Evolutionary conservation across 2,888 invertebrate species (phyloP).

Genomic region (Dryobotodes eremita): DNA sequence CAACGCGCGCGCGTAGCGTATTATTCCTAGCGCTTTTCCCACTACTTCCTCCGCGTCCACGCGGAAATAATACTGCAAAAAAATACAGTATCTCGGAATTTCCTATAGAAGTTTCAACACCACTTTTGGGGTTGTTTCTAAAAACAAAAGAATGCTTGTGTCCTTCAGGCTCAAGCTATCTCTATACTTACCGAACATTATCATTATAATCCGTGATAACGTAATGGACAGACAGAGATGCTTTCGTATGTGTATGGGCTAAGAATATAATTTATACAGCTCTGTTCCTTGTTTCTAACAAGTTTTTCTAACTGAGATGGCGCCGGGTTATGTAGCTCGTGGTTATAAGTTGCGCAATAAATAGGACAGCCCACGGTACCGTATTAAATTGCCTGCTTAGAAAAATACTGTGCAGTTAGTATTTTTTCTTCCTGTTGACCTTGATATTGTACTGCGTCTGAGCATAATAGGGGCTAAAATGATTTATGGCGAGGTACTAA

Average conservation of each 20-base stretch:
- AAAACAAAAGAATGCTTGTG: not conserved
- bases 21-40: not conserved
- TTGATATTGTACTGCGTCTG: not conserved
- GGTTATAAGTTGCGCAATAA: conserved; percentile 17
- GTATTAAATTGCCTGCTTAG: conserved; percentile 14
- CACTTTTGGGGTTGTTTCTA: not conserved
- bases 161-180: not conserved
- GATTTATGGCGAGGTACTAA: not conserved
- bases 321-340: not conserved
- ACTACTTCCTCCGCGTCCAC: not conserved
- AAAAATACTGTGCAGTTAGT: conserved; percentile 15
- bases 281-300: conserved; percentile 4
- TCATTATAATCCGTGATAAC: too few species aligned
- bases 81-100: not conserved
- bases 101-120: not conserved
- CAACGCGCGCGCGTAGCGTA: too few species aligned
- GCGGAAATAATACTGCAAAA: too few species aligned
- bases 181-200: too few species aligned
- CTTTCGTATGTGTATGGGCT: too few species aligned
- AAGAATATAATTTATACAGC: not conserved
- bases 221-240: too few species aligned
- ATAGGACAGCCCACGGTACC: conserved; percentile 9
- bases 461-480: not conserved
- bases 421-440: not conserved
- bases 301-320: conserved; percentile 35